These are phyloP conservation scores for Arctopsyche grandis DNA, from an alignment of 1,140 invertebrate genomes.

Conservation along the genomic window DNA sequence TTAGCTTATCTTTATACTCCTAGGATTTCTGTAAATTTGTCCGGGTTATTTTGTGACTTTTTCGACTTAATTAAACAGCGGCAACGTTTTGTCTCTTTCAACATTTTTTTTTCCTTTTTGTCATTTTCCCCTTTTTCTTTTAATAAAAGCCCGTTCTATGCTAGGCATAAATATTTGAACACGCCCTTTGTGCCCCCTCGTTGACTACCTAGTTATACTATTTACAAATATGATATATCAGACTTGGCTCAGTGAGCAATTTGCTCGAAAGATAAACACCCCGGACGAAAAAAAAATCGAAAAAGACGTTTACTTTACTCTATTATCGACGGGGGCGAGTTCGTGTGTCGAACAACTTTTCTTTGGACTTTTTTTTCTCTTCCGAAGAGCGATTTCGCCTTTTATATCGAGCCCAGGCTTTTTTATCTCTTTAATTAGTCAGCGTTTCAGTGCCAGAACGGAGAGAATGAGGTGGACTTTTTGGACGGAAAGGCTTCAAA, in stretches of 20 bases:
- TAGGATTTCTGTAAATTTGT: too few species aligned
- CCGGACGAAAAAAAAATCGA: not conserved
- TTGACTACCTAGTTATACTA: not conserved
- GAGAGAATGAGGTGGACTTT: not conserved
- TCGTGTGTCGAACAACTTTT: not conserved
- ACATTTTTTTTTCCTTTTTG: too few species aligned
- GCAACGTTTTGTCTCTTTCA: too few species aligned
- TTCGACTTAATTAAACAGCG: too few species aligned
- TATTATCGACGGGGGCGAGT: not conserved
- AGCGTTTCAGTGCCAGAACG: not conserved
- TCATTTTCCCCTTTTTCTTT: too few species aligned
- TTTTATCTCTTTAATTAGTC: slow-evolving; percentile 31
- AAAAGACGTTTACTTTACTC: not conserved
- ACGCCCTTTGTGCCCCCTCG: not conserved
- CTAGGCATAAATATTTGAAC: not conserved
- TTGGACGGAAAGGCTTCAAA: not conserved
- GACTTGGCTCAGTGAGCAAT: slow-evolving; percentile 4
- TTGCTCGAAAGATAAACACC: slow-evolving; percentile 9
- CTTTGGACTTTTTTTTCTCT: not conserved
- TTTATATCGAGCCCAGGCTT: not conserved
- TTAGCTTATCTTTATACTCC: too few species aligned
- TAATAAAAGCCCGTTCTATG: not conserved
- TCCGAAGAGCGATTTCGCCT: not conserved
- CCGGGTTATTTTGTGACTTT: too few species aligned
- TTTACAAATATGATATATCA: slow-evolving; percentile 14